Conservation (phyloP, 37 sponge, comb jelly and placozoan genomes). For the Cladorhizidae sp. region DNA sequence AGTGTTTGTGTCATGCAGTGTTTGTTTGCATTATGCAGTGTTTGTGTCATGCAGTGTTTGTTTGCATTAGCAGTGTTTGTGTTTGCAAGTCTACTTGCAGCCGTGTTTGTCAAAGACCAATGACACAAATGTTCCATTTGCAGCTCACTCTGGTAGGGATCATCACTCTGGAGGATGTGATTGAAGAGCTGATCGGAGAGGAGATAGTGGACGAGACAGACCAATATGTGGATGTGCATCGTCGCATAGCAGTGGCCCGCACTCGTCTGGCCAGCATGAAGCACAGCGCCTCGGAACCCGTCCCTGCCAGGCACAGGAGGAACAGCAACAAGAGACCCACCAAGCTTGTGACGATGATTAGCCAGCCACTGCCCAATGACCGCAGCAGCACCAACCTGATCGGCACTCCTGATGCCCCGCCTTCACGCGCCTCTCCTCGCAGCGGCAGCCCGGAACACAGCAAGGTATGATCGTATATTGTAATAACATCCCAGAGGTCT, state of each 20-base stretch:
- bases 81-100: too few species aligned
- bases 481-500: too few species aligned
- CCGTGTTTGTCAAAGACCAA: too few species aligned
- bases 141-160: slow-evolving; percentile 68
- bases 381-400: neutral
- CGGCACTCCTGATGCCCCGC: too few species aligned
- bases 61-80: too few species aligned
- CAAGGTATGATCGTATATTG: too few species aligned
- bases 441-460: too few species aligned
- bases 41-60: too few species aligned
- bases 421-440: too few species aligned
- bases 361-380: neutral
- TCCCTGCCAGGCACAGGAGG: neutral
- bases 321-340: neutral
- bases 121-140: too few species aligned
- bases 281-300: slow-evolving; percentile 34
- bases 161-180: slow-evolving; percentile 88
- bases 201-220: slow-evolving; percentile 92
- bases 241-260: slow-evolving; percentile 48
- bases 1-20: too few species aligned
- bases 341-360: neutral
- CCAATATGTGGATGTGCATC: slow-evolving; percentile 58
- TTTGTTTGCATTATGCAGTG: too few species aligned
- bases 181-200: slow-evolving; percentile 91
- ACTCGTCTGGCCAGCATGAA: slow-evolving; percentile 29